These are phyloP conservation scores for Papilio dardanus DNA, from an alignment of 1,140 invertebrate genomes.

Conservation along the genomic window DNA sequence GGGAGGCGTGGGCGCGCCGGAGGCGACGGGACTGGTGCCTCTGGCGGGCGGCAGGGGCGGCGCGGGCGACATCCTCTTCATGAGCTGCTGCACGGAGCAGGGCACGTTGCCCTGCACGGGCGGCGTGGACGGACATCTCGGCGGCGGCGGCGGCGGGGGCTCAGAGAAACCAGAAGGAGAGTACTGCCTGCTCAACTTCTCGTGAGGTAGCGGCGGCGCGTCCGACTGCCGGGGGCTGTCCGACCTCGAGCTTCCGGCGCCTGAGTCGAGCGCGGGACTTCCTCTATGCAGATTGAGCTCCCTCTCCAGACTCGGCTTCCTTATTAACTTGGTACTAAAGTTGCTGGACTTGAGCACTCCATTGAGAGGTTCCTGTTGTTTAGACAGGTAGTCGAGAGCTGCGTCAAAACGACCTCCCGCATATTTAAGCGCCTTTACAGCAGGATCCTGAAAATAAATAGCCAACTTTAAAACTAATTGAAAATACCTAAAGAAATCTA, in stretches of 20 bases:
- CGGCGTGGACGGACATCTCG: constrained; percentile 87
- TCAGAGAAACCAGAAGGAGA: constrained; percentile 87
- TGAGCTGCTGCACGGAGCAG: constrained; percentile 91
- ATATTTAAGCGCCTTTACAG: constrained; percentile 86
- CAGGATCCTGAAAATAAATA: constrained; percentile 83
- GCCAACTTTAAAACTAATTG: constrained; percentile 18
- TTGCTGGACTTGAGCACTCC: constrained; percentile 83
- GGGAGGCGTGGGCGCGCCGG: constrained; percentile 70
- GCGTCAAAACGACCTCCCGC: constrained; percentile 87
- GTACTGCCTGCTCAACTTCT: constrained; percentile 84
- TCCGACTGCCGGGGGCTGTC: constrained; percentile 90
- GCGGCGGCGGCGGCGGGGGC: constrained; percentile 88
- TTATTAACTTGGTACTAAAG: constrained; percentile 89
- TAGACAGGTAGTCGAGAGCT: constrained; percentile 87
- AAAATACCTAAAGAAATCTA: not conserved
- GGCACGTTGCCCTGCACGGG: constrained; percentile 90
- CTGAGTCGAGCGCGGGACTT: constrained; percentile 93
- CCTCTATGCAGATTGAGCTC: constrained; percentile 89
- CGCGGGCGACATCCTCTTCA: constrained; percentile 93
- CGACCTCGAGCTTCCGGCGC: constrained; percentile 93
- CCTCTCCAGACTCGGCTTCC: constrained; percentile 93
- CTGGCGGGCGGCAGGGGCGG: constrained; percentile 84
- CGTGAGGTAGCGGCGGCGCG: constrained; percentile 80
- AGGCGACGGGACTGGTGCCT: constrained; percentile 90
- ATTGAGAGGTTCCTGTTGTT: constrained; percentile 84